Percentiles rank a stretch among this genome's conserved stretches.
Conservation (phyloP, 2,797 vertebrate genomes). For the Myotis daubentonii region DNA sequence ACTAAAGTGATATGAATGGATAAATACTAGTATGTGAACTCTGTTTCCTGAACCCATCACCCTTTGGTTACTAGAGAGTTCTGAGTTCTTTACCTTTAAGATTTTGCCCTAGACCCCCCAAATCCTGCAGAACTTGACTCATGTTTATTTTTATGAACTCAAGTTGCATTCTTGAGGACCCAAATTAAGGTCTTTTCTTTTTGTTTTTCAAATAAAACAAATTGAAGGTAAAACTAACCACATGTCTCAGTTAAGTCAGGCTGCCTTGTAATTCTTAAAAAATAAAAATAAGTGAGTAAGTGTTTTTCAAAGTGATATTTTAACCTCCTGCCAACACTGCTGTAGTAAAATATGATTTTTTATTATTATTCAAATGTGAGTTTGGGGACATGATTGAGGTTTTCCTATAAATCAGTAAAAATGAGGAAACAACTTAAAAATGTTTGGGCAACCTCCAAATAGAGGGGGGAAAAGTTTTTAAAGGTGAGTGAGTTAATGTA, state of each 20-base stretch:
- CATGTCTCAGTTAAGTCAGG: constrained; percentile 75
- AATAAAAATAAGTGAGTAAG: constrained; percentile 84
- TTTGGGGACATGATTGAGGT: constrained; percentile 83
- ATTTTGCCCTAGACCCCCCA: neutral
- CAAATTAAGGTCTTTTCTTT: constrained; percentile 70
- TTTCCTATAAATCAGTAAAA: constrained; percentile 84
- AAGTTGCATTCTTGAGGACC: constrained; percentile 68
- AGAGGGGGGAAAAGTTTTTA: constrained; percentile 73
- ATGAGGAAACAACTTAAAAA: constrained; percentile 84
- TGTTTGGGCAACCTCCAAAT: constrained; percentile 82
- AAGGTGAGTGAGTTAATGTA: constrained; percentile 80
- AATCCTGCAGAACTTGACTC: neutral
- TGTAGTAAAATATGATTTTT: constrained; percentile 81
- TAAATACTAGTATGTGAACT: no score
- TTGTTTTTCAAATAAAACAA: constrained; percentile 79
- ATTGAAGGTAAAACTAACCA: constrained; percentile 82
- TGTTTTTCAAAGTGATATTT: constrained; percentile 83
- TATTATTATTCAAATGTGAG: constrained; percentile 81
- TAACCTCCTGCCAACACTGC: constrained; percentile 83
- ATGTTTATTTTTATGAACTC: constrained; percentile 71
- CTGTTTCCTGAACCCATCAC: neutral
- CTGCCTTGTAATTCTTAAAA: constrained; percentile 71
- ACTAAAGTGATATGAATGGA: fast-evolving
- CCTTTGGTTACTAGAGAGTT: neutral
- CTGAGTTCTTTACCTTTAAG: constrained; percentile 31